Base-by-base conservation (phyloP, 2,888 invertebrate species). In the Dynastes maya region DNA sequence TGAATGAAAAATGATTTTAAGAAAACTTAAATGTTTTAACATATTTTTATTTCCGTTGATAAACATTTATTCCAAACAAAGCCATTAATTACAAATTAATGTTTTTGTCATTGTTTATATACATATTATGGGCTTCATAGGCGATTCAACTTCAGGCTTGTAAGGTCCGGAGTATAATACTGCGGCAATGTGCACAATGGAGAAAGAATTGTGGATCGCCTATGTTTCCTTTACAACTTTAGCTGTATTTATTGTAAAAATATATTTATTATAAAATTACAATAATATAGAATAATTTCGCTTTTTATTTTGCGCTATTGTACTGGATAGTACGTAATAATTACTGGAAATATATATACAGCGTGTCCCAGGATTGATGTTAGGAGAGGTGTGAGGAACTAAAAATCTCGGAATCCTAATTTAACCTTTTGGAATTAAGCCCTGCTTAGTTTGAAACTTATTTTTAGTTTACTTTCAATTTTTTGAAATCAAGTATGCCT, bases 211-310 rank as follows among this genome's bases (percentile, higher is more conserved):
- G 37, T 22, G 71, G 71, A 72, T 72, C 71, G 71, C 40, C 40
- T 72, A 72, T 72, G 71, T 58, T 58, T 16, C 71, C 71, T 61
- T 72, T 58, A 16, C 22, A 58, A 58, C 58, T 58, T 22, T 72
- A 72, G 71, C 55, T 72, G 58, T 72, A 72, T 72, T 55, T 72
- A 58, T 58, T 72, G 71, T 68, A 68, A 68, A 68, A 68, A 68
- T 68, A 68, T 72, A 72, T 72, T 72, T 72, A 72, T 72, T 72
- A 72, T 40, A 72, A 72, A 72, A 72, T 72, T 51, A 68, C 49
- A 65, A 65, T 65, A 68, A 51, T 29, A 68, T 51, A 68, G 51
- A 29, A 22, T 68, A 68, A 68, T 51, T 51, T 68, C 55, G 76
- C 16, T 77, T 76, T 51, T 72, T 55, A 55, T 55, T 55, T 55